Base-by-base conservation (phyloP, 2,888 invertebrate genomes). In the Mesorhabditis spiculigera region DNA sequence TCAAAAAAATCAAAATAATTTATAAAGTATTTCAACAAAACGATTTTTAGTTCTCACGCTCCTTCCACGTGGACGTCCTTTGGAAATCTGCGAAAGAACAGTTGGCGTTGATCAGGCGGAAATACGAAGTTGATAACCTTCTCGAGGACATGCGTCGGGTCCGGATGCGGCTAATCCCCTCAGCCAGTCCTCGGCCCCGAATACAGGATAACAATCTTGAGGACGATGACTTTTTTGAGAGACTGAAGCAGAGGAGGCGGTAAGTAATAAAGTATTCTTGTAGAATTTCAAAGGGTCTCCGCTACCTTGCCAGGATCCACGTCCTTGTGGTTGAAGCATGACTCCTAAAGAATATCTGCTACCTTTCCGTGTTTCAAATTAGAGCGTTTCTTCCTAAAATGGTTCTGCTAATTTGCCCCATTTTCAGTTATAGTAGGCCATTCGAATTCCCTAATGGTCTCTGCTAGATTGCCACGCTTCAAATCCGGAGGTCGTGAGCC, bases 71-170 rank as follows among this genome's bases (percentile, higher is more conserved):
- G 8, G 8, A 10, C 8, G n/a, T 50, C n/a, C 58, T 50, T 1
- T 50, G 58, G 58, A 10, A n/a, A 50, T 50, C 58, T 10, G 58
- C 58, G 8, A 50, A n/a, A 50, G 58, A 50, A 50, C 58, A 50
- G n/a, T 50, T 50, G 58, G 58, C 58, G 58, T n/a, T 50, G 58
- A 50, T 50, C 58, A 50, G 10, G 8, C 8, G 58, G n/a, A 50
- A 50, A 50, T 50, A 50, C 58, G 58, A 50, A 50, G n/a, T 50
- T 10, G 58, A n/a, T 13, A 50, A 50, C n/a, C 58, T 50, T 50
- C n/a, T 50, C 8, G 10, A 50, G n/a, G 58, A 50, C n/a, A 50
- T 50, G 10, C 8, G n/a, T 10, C 8, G n/a, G 58, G 10, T 50
- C 10, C 8, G 58, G 58, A 50, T 50, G 58, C 8, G 58, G n/a